Conservation (phyloP, 2,888 invertebrate genomes). For the Rotaria macrura region DNA sequence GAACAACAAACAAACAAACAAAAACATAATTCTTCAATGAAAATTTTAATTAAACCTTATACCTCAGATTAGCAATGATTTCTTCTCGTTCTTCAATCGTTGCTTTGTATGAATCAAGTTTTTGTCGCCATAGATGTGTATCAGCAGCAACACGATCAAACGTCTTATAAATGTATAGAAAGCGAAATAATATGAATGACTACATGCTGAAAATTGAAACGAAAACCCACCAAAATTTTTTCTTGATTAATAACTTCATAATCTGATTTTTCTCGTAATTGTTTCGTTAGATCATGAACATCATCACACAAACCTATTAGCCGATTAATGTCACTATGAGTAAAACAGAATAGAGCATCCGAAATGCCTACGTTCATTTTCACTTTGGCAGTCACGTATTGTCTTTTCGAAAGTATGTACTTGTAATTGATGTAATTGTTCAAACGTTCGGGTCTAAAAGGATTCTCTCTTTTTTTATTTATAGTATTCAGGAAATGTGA, state of each 20-base stretch:
- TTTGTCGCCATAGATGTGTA: background rate
- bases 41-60: background rate
- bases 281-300: background rate
- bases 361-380: background rate
- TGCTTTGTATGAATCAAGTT: background rate
- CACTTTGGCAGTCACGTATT: slow-evolving; percentile 10
- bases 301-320: slow-evolving; percentile 10
- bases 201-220: too few species aligned
- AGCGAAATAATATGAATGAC: background rate
- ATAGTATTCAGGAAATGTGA: too few species aligned
- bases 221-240: background rate
- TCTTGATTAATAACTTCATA: background rate
- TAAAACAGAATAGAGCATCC: background rate
- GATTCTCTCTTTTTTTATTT: too few species aligned
- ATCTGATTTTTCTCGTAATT: background rate
- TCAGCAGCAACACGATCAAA: slow-evolving; percentile 14
- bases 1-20: background rate
- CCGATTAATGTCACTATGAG: background rate
- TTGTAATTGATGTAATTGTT: slow-evolving; percentile 16
- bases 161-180: background rate
- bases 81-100: background rate
- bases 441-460: background rate
- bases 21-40: background rate
- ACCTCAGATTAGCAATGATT: background rate
- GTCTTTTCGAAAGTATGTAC: slow-evolving; percentile 12